Conservation (phyloP, 2,113 vertebrate species). For the Calcarius ornatus region DNA sequence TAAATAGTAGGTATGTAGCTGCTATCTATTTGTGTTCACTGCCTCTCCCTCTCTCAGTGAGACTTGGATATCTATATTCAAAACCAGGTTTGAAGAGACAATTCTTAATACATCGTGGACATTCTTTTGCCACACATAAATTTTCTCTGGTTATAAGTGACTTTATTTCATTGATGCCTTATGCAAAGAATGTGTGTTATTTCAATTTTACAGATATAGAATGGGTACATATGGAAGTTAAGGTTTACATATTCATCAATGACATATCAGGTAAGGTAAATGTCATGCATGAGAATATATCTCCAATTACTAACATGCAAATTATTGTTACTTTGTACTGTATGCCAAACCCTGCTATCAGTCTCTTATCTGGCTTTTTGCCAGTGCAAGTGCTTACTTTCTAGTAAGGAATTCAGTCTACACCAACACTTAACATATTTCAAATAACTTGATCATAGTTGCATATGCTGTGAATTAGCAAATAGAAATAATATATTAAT, state of each 20-base stretch:
- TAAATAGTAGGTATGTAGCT: neutral
- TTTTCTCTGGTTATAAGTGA: neutral
- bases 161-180: neutral
- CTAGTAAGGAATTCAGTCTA: neutral
- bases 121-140: neutral
- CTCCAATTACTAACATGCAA: neutral
- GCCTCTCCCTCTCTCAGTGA: neutral
- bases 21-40: neutral
- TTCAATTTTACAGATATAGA: neutral
- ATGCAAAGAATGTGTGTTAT: neutral
- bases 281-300: neutral
- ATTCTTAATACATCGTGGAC: neutral
- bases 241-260: neutral
- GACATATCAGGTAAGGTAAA: neutral
- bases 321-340: neutral
- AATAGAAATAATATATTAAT: neutral
- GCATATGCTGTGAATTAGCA: neutral
- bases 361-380: neutral
- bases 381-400: neutral
- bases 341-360: neutral
- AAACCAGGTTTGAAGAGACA: neutral
- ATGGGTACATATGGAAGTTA: neutral
- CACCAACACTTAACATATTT: neutral
- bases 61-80: neutral
- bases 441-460: neutral